A percentile compares a stretch with the other conserved stretches of the same genome.
These are phyloP conservation scores for Myotis planiceps DNA, from an alignment of 2,797 vertebrate species.

Conservation along the genomic window DNA sequence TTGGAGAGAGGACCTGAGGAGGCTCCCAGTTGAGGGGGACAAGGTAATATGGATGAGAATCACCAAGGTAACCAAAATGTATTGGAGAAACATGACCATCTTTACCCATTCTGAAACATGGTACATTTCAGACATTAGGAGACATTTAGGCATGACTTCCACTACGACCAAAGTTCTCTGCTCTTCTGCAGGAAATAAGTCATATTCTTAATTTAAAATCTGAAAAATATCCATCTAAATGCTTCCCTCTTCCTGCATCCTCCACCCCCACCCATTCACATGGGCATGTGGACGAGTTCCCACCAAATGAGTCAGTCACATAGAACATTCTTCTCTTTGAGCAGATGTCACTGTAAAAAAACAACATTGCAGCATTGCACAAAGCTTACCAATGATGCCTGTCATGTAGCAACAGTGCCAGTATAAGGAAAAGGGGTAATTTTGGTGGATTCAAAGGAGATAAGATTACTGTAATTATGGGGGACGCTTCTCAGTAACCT, in stretches of 20 bases:
- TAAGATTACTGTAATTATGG: constrained; percentile 73
- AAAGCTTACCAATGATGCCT: constrained; percentile 59
- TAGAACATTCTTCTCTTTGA: constrained; percentile 50
- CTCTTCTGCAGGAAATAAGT: background rate
- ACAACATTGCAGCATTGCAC: constrained; percentile 4
- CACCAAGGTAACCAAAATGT: background rate
- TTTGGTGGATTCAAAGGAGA: constrained; percentile 69
- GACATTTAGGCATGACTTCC: background rate
- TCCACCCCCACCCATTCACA: background rate
- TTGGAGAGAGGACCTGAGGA: background rate
- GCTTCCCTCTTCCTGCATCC: background rate
- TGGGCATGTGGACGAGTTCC: constrained; percentile 18
- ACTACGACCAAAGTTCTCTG: background rate
- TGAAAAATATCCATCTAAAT: background rate
- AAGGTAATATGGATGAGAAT: background rate
- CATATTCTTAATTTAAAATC: background rate
- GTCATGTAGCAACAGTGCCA: constrained; percentile 2
- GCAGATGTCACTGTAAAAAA: constrained; percentile 68
- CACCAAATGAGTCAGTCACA: constrained; percentile 57
- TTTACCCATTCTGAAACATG: background rate
- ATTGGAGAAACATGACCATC: background rate
- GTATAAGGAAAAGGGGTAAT: constrained; percentile 67
- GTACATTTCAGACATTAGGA: background rate
- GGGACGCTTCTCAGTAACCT: constrained; percentile 53
- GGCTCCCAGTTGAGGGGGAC: background rate